Evolutionary conservation across 2,888 invertebrate genomes (phyloP), one percentile per base, ranked within the genome.

Genomic region (Drosophila niveifrons): DNA sequence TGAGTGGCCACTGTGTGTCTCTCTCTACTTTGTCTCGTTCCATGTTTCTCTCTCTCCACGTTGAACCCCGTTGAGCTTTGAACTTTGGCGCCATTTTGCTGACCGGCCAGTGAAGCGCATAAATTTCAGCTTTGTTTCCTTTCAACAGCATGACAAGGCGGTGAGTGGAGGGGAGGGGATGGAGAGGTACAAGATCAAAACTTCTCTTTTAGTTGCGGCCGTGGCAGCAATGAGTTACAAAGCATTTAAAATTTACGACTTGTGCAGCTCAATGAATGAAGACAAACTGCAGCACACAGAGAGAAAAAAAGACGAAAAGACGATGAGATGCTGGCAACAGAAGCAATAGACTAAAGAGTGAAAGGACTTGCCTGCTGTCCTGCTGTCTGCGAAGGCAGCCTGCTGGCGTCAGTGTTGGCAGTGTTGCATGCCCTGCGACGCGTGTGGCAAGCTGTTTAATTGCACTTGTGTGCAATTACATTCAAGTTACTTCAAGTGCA

Each of bases 61-160:
- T 18, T 61, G 76, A 59, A n/a, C 36, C 65, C 70, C 55, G 50
- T 56, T 57, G 74, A 66, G 72, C 89, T 85, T 89, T 90, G 85
- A 85, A 85, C 85, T 90, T 89, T 90, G 89, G 90, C 88, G 90
- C 88, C 90, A 72, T 74, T 72, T 74, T 77, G 87, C 80, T 90
- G 90, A 88, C 90, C 82, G 82, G 28, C 47, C 68, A 82, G 66
- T 53, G 57, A 50, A 72, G 82, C 86, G 76, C 69, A 83, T 89
- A 89, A 85, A 83, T 89, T 88, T 79, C 17, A 47, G 56, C 53
- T 58, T 55, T 75, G 76, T 81, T 84, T 52, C 59, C 17, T 65
- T 52, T 43, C 46, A 57, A 47, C 28, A 1, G 56, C 13, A 18
- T 17, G 9, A 11, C 4, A 44, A n/a, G 9, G 46, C 6, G 11